Conservation (phyloP, 1,140 invertebrate genomes). For the Brachionus rotundiformis region DNA sequence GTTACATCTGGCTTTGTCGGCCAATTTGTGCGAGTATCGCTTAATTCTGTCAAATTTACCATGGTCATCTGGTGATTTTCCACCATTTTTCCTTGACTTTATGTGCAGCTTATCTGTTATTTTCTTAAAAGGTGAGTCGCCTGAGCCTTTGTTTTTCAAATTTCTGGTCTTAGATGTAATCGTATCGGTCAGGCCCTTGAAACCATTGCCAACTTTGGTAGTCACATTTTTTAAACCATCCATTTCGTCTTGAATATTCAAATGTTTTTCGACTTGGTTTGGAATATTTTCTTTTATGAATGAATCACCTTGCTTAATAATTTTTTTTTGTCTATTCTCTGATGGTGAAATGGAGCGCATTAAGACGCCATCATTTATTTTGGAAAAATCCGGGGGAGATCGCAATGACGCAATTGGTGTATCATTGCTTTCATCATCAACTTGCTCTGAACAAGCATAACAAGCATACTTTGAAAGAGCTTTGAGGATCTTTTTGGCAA, state of each 20-base stretch:
- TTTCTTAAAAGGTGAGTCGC: constrained; percentile 18
- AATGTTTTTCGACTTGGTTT: not conserved
- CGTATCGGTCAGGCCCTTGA: constrained; percentile 24
- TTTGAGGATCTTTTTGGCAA: not conserved
- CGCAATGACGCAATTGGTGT: not conserved
- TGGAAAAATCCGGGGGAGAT: constrained; percentile 9
- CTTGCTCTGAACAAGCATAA: constrained; percentile 11
- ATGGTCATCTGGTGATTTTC: not conserved
- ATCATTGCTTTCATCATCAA: not conserved
- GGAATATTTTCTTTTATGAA: not conserved
- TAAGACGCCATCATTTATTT: constrained; percentile 15
- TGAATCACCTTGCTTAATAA: not conserved
- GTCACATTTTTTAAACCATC: constrained; percentile 4
- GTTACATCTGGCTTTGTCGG: constrained; percentile 16
- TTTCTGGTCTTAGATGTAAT: not conserved
- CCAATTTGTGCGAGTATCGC: not conserved
- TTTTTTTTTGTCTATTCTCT: not conserved
- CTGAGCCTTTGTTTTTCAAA: not conserved
- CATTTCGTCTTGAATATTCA: constrained; percentile 14
- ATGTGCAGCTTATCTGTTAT: constrained; percentile 33
- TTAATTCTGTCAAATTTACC: constrained; percentile 23
- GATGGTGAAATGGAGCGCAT: not conserved
- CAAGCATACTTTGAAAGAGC: constrained; percentile 10
- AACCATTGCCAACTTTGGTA: constrained; percentile 29
- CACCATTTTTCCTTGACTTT: not conserved